Evolutionary conservation across 2,888 invertebrate species (phyloP), one percentile per base, ranked within the genome.

Genomic region (Cerceris ruficornis): DNA sequence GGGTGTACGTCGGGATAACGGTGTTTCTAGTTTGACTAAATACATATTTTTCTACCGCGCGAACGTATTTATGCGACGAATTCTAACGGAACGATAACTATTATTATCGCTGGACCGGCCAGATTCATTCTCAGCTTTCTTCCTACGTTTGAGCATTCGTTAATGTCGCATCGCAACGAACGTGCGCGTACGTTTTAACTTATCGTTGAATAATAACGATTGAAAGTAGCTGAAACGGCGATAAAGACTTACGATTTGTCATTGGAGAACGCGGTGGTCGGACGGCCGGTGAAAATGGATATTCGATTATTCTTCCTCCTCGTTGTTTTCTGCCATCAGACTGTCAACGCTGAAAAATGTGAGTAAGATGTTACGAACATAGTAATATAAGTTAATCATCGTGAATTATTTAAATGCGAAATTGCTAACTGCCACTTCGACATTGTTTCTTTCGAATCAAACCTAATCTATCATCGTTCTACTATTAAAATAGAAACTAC

Each of bases 311-410:
- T 54, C 49, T 6, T 77, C 11, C 11, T 75, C 17, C 28, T 79
- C 13, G 4, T 71, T 15, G n/a, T 55, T 42, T 59, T 69, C 57
- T 54, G 52, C 7, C 55, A 62, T 50, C 73, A 52, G 50, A 49
- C 0, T 15, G 28, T 64, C 64, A 58, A 9, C 28, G 74, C 69
- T n/a, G 76, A 77, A 28, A 75, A 70, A 28, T 70, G 83, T 85
- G 52, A 83, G 83, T 83, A 70, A 69, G 11, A 17, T 62, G n/a
- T 2, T 2, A 14, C 46, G 1, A 14, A 43, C 43, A 7, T 28
- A 28, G 28, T 28, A 28, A 4, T 28, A 28, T 28, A 28, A 28
- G 28, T 28, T 28, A 28, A 28, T 28, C 4, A 28, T 28, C 28
- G 4, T 28, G 28, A 28, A 28, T 28, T 28, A 28, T 28, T 28